A percentile compares a stretch with the other conserved stretches of the same genome.
phyloP scores from a whole-genome alignment of 92 coral and sea anemone species.

The Anthopleura xanthogrammica region DNA sequence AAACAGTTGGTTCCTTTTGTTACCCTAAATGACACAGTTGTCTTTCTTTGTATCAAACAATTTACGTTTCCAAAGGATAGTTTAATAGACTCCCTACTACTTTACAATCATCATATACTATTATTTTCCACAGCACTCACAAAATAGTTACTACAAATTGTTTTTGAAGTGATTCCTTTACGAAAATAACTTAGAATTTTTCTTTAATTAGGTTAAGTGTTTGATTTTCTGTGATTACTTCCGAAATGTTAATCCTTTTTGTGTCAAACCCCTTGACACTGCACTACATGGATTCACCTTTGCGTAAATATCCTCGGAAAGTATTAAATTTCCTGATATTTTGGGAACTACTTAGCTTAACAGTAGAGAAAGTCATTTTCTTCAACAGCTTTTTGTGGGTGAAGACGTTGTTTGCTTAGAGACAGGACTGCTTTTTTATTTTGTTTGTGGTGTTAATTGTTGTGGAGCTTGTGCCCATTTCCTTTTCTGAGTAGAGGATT shows the following conservation, averaged over 20 bases:
- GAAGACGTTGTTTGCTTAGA: conserved; percentile 20
- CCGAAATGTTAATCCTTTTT: conserved; percentile 22
- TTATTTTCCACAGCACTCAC: not conserved
- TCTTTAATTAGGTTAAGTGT: not conserved
- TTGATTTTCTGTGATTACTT: conserved; percentile 10
- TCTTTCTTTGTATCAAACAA: conserved; percentile 19
- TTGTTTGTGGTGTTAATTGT: conserved; percentile 18
- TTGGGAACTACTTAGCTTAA: not conserved
- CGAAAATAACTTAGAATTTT: not conserved
- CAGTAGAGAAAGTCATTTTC: not conserved
- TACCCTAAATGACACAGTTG: conserved; percentile 18
- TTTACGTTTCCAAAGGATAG: conserved; percentile 14
- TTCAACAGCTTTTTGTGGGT: conserved; percentile 6
- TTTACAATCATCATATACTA: not conserved
- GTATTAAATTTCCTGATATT: not conserved
- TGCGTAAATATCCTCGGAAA: not conserved
- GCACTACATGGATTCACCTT: not conserved
- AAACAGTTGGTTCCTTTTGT: conserved; percentile 7
- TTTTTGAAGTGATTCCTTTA: not conserved
- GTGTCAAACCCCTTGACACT: conserved; percentile 8
- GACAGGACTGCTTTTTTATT: conserved; percentile 6
- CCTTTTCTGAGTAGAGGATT: not conserved
- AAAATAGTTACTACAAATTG: not conserved
- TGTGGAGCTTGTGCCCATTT: conserved; percentile 15
- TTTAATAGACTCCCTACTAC: not conserved